These are phyloP conservation scores for Sisor rabdophorus DNA, from an alignment of 2,113 vertebrate species.

Conservation along the genomic window DNA sequence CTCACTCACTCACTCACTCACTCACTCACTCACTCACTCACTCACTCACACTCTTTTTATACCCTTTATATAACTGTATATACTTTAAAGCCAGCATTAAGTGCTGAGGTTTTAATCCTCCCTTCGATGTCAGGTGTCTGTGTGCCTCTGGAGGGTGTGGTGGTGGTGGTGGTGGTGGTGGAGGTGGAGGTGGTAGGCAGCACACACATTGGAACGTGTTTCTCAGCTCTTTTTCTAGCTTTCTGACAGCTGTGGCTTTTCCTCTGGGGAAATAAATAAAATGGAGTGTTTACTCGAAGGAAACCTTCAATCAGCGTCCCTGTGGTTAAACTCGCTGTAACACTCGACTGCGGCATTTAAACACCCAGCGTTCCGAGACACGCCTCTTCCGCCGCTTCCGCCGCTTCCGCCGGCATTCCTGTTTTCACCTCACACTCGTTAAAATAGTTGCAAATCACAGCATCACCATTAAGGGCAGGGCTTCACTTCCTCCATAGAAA, in stretches of 20 bases:
- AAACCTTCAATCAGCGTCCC: conserved; percentile 30
- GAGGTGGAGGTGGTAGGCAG: neutral
- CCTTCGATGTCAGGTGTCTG: neutral
- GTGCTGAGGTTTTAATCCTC: neutral
- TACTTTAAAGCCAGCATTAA: neutral
- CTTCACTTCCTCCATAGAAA: no score
- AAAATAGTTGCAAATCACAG: no score
- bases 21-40: no score
- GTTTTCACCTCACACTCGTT: neutral
- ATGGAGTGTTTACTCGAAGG: conserved; percentile 20
- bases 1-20: no score
- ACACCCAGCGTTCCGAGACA: neutral
- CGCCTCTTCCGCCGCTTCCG: neutral
- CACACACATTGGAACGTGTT: neutral
- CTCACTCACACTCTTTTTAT: no score
- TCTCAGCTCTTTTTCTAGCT: neutral
- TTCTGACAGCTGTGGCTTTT: conserved; percentile 25
- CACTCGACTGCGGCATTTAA: conserved; percentile 6
- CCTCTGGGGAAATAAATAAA: conserved; percentile 8
- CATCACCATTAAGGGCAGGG: no score
- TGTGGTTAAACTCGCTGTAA: conserved; percentile 19
- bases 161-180: neutral
- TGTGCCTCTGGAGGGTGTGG: neutral
- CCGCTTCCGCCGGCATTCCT: neutral
- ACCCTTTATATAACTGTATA: no score